A percentile compares a stretch with the other conserved stretches of the same genome.
These are phyloP conservation scores for Campoplex capitator DNA, from an alignment of 2,888 invertebrate species.

Conservation along the genomic window DNA sequence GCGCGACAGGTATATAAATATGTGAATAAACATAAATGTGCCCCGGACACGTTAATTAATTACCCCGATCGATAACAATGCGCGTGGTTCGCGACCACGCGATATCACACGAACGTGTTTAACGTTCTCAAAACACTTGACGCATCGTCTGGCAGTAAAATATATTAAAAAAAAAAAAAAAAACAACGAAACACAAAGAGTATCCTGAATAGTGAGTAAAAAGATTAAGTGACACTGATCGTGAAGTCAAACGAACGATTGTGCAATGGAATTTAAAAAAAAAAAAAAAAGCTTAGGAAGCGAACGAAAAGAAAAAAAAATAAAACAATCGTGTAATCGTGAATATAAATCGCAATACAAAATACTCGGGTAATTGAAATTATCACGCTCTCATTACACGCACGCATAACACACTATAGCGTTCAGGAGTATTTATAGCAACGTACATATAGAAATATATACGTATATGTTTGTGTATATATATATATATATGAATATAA, in stretches of 20 bases:
- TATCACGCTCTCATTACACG: conserved; percentile 63
- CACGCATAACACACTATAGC: conserved; percentile 47
- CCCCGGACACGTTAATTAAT: conserved; percentile 70
- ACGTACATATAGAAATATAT: conserved; percentile 14
- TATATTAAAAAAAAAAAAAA: neutral
- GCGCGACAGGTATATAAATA: conserved; percentile 41
- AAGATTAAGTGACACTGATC: neutral
- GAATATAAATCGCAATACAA: conserved; percentile 59
- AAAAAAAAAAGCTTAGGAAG: neutral
- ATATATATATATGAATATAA: conserved; percentile 15
- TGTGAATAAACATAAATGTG: conserved; percentile 12
- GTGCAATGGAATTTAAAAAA: conserved; percentile 25
- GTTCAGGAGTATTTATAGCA: conserved; percentile 42
- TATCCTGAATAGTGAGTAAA: conserved; percentile 13
- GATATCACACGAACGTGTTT: conserved; percentile 20
- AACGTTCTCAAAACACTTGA: conserved; percentile 17
- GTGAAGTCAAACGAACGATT: conserved; percentile 31
- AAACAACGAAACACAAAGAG: neutral
- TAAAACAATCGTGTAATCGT: conserved; percentile 28
- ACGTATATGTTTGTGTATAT: neutral
- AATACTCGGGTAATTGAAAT: conserved; percentile 66
- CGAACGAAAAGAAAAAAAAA: conserved; percentile 1
- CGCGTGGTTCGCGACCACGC: conserved; percentile 51
- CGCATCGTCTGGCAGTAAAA: conserved; percentile 7
- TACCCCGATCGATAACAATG: conserved; percentile 71